Percentiles rank a stretch among this genome's conserved stretches.
phyloP scores from a whole-genome alignment of 2,113 vertebrate genomes.

The Heterotilapia buettikoferi region DNA sequence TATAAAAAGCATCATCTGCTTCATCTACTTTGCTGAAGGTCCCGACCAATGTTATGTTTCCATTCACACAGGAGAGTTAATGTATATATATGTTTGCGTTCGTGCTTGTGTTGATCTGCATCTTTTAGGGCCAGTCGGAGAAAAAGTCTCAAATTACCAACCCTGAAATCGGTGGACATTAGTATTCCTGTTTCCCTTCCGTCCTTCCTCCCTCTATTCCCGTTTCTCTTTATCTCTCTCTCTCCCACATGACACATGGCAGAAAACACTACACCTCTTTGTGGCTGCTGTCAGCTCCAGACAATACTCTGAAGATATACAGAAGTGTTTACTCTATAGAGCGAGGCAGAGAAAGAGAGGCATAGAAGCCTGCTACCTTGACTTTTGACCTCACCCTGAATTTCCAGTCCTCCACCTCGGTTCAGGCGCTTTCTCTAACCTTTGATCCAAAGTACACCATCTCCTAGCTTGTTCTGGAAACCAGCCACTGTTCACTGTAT shows the following conservation, averaged over 20 bases:
- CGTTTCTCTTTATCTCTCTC: neutral
- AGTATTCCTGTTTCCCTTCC: neutral
- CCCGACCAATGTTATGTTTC: accelerated
- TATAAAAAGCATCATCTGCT: neutral
- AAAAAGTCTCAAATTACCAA: neutral
- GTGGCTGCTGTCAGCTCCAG: conserved; percentile 47
- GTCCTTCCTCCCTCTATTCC: neutral
- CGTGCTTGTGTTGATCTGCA: neutral
- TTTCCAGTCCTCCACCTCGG: neutral
- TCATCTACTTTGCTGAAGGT: neutral
- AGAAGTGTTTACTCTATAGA: conserved; percentile 56
- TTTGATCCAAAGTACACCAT: neutral
- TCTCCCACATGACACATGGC: neutral
- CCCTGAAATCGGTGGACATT: neutral
- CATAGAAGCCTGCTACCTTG: neutral
- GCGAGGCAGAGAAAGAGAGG: neutral
- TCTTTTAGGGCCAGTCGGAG: neutral
- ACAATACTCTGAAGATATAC: conserved; percentile 67
- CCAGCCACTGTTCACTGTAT: neutral
- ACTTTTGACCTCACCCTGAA: conserved; percentile 4
- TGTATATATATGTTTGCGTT: neutral
- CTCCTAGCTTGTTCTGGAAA: neutral
- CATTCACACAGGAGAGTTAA: accelerated
- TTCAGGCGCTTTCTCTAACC: neutral
- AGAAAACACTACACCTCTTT: conserved; percentile 34